Evolutionary conservation across 2,888 invertebrate species (phyloP), one percentile per base, ranked within the genome.

Genomic region (Lasioglossum villosulum): DNA sequence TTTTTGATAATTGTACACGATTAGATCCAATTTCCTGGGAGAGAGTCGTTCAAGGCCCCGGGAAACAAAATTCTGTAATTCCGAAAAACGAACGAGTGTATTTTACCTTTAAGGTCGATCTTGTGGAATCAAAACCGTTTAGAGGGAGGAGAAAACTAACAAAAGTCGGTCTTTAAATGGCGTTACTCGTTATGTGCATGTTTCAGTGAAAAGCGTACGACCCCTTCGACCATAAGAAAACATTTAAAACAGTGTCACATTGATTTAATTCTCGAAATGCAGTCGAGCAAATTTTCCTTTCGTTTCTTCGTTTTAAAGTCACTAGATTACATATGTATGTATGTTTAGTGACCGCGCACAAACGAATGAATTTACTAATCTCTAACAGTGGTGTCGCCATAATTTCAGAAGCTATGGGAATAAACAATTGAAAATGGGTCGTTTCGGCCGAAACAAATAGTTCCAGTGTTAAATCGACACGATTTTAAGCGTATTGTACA

Each of bases 1-100:
- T 87, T 83, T 86, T 86, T 74, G 56, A 82, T 45, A 71, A 81
- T 77, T 84, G 27, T 84, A 84, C 77, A 76, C 39, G 42, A 81
- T 87, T 76, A 68, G 68, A 45, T 66, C 34, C 37, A 34, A 73
- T 34, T 16, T 79, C 78, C 86, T 78, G 87, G 78, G 80, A 83
- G 45, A 80, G 63, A 71, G 76, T 73, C 16, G 37, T 37, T 80
- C 37, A 59, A 79, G 76, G 86, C 75, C 86, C 75, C 78, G 37
- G 86, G 87, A 16, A 81, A 73, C 74, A 66, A 86, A 76, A 75
- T 81, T 81, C 39, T 19, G 70, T 39, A 37, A 72, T 78, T 63
- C 59, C 52, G 19, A 30, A 14, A 72, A 75, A 66, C 23, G 14
- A 63, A 72, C 42, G 66, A 30, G 45, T 34, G n/a, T 39, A 37